These are phyloP conservation scores for Melopsittacus undulatus DNA, from an alignment of 2,797 vertebrate species.

Conservation along the genomic window DNA sequence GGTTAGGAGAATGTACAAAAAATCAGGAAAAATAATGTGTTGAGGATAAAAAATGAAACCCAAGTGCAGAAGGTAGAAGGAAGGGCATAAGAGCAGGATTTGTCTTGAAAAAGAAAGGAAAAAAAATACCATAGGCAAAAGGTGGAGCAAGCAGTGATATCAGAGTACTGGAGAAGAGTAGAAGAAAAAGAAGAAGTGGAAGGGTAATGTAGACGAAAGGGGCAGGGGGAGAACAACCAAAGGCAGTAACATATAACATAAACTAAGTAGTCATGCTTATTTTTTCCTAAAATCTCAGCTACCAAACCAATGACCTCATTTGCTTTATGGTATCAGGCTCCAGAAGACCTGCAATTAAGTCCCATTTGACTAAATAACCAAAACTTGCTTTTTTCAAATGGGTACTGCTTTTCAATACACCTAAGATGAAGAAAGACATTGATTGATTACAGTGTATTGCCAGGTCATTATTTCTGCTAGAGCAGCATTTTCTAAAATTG, in stretches of 20 bases:
- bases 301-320: background rate
- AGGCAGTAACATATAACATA: background rate
- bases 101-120: background rate
- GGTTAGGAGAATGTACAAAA: background rate
- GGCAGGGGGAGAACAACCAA: background rate
- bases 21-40: background rate
- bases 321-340: background rate
- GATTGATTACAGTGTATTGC: background rate
- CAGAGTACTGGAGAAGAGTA: background rate
- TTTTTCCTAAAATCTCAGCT: background rate
- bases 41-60: background rate
- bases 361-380: background rate
- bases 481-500: background rate
- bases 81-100: background rate
- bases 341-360: background rate
- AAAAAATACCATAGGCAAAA: background rate
- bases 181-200: background rate
- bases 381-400: background rate
- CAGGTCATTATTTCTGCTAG: conserved; percentile 12
- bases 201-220: background rate
- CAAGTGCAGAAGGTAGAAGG: background rate
- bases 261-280: background rate
- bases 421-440: background rate
- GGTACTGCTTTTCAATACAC: background rate
- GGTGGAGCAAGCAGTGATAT: background rate